Evolutionary conservation across 2,888 invertebrate genomes (phyloP), one percentile per base, ranked within the genome.

Genomic region (Caenorhabditis sp.): DNA sequence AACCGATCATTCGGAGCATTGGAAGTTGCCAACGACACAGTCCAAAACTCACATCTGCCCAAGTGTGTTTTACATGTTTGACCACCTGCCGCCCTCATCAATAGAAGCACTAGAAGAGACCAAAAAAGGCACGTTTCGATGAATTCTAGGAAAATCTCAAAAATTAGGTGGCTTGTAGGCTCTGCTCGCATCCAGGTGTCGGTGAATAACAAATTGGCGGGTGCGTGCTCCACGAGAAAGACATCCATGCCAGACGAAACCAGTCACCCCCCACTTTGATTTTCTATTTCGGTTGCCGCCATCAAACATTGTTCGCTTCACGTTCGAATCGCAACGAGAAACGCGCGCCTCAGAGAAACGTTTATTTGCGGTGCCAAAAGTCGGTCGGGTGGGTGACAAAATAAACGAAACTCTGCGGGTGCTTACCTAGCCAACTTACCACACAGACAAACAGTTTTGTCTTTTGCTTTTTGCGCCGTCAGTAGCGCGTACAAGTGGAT

Each of bases 291-390:
- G 26, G 70, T 24, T 30, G 37, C 35, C 50, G 13, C 52, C 20
- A 53, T 70, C 53, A 70, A 70, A 70, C 59, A 70, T 70, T 70
- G 70, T 70, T 35, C 55, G 50, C n/a, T n/a, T n/a, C 45, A 45
- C 45, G 43, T 59, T 63, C 56, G 55, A 48, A 46, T 52, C 39
- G 45, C 7, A 20, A 11, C 41, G 8, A 39, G 41, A 59, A 58
- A 68, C 59, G 58, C 58, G 52, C 58, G 48, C 43, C 52, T 53
- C 37, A 27, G 65, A 39, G 41, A 43, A 53, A 55, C 39, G 70
- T 70, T 70, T 70, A 70, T 70, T 70, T 70, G 70, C 59, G 70
- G 70, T 70, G 70, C 59, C 59, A 59, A 70, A 59, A 30, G 24
- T 39, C 41, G 32, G 48, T 30, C 56, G 41, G 27, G 55, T 20